These are phyloP conservation scores for Carcina quercana DNA, from an alignment of 2,888 invertebrate species.

Conservation along the genomic window DNA sequence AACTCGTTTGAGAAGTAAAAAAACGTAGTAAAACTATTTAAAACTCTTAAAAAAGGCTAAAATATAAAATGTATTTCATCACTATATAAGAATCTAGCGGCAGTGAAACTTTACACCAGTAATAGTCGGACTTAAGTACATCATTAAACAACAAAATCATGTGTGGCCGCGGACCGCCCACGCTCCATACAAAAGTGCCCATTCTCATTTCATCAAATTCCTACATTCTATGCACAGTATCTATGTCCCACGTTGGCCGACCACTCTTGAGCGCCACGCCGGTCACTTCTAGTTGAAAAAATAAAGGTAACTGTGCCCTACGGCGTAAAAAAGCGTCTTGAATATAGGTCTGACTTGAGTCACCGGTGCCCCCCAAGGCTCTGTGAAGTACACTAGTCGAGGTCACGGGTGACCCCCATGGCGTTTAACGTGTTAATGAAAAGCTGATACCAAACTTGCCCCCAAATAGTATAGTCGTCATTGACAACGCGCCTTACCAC, in stretches of 20 bases:
- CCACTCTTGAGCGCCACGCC: neutral
- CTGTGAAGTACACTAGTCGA: neutral
- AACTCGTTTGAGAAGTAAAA: too few species aligned
- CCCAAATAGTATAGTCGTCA: neutral
- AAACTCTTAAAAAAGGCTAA: too few species aligned
- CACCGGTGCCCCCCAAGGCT: neutral
- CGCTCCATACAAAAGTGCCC: too few species aligned
- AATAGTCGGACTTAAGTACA: too few species aligned
- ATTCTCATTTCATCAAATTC: neutral
- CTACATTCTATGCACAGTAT: neutral
- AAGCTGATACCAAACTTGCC: neutral
- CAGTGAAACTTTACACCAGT: too few species aligned
- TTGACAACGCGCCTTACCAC: neutral
- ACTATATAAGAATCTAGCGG: too few species aligned
- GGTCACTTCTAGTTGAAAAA: neutral
- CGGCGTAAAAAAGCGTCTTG: neutral
- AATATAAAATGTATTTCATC: too few species aligned
- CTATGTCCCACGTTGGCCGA: neutral
- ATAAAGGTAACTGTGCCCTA: neutral
- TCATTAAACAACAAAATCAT: too few species aligned
- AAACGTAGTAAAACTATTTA: too few species aligned
- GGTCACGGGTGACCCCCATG: slow-evolving; percentile 1
- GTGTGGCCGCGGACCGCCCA: too few species aligned
- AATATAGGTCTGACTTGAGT: neutral
- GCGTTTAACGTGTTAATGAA: neutral